Conservation (phyloP, 2,888 invertebrate genomes). For the Noctua fimbriata region DNA sequence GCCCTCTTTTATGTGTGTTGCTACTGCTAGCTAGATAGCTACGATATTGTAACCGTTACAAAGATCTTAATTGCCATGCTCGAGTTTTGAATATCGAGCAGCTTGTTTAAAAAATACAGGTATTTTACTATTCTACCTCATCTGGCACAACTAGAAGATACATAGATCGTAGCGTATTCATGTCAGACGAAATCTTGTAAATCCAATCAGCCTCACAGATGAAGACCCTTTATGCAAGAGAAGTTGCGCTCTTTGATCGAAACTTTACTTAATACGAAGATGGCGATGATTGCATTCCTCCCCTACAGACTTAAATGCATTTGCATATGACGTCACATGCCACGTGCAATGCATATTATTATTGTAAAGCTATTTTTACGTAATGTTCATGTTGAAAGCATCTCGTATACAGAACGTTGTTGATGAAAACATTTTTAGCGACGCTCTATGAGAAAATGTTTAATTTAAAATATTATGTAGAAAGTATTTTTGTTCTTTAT, state of each 20-base stretch:
- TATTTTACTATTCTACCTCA: slow-evolving; percentile 14
- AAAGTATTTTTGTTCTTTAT: slow-evolving; percentile 32
- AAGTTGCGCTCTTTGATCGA: slow-evolving; percentile 41
- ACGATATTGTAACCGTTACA: slow-evolving; percentile 16
- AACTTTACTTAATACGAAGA: slow-evolving; percentile 58
- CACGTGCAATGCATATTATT: slow-evolving; percentile 58
- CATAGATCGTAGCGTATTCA: slow-evolving; percentile 1
- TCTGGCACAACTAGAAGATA: slow-evolving; percentile 12
- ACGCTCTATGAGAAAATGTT: slow-evolving; percentile 39
- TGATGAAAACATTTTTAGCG: slow-evolving; percentile 33
- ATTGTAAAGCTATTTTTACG: slow-evolving; percentile 53
- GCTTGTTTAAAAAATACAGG: slow-evolving; percentile 7
- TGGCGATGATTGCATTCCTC: slow-evolving; percentile 58
- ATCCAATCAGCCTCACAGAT: slow-evolving; percentile 43
- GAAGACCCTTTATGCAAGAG: slow-evolving; percentile 30
- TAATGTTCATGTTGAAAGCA: slow-evolving; percentile 38
- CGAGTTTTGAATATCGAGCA: slow-evolving; percentile 22
- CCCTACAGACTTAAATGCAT: slow-evolving; percentile 44
- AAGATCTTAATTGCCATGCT: slow-evolving; percentile 14
- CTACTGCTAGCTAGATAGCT: slow-evolving; percentile 3
- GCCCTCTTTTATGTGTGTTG: slow-evolving; percentile 26
- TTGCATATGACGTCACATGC: slow-evolving; percentile 54
- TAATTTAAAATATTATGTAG: slow-evolving; percentile 37
- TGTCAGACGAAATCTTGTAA: slow-evolving; percentile 22
- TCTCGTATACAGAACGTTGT: slow-evolving; percentile 22